Evolutionary conservation across 1,140 invertebrate genomes (phyloP).

Genomic region (Elymnias hypermnestra): DNA sequence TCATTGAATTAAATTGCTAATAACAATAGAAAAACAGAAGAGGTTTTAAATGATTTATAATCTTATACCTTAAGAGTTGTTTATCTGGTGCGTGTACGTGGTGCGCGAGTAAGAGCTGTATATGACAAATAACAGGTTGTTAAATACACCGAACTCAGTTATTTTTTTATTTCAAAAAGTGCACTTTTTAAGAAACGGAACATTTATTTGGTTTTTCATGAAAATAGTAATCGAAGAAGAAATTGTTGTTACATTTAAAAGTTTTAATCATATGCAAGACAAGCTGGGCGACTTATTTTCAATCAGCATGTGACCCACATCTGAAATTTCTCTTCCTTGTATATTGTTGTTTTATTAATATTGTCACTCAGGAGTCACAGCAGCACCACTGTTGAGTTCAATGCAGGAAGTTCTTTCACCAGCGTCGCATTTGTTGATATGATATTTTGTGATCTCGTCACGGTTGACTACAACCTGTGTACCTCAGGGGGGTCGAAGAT

Average conservation of each 20-base stretch:
- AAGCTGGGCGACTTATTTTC: slow-evolving; percentile 42
- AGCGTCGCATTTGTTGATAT: slow-evolving; percentile 16
- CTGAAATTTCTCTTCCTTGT: slow-evolving; percentile 73
- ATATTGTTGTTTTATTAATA: slow-evolving; percentile 33
- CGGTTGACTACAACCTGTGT: slow-evolving; percentile 53
- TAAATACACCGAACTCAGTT: slow-evolving; percentile 67
- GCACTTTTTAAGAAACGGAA: slow-evolving; percentile 37
- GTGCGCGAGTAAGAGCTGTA: slow-evolving; percentile 52
- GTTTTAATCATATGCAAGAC: slow-evolving; percentile 5
- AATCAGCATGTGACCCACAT: slow-evolving; percentile 80
- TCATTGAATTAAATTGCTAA: slow-evolving; percentile 40
- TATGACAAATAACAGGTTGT: slow-evolving; percentile 74
- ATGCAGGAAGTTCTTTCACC: background rate
- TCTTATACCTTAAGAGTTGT: slow-evolving; percentile 30
- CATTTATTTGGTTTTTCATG: too few species aligned
- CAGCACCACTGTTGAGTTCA: slow-evolving; percentile 5
- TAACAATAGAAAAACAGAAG: slow-evolving; percentile 26
- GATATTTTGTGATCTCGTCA: slow-evolving; percentile 48
- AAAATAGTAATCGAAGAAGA: too few species aligned
- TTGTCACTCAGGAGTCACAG: slow-evolving; percentile 21
- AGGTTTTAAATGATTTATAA: slow-evolving; percentile 36
- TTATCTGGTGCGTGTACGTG: slow-evolving; percentile 48
- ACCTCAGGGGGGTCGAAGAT: slow-evolving; percentile 25
- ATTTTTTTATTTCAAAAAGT: slow-evolving; percentile 51
- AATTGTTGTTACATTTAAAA: too few species aligned